Evolutionary conservation across 1,140 invertebrate species (phyloP), one percentile per base, ranked within the genome.

Genomic region (Diploscapter pachys): DNA sequence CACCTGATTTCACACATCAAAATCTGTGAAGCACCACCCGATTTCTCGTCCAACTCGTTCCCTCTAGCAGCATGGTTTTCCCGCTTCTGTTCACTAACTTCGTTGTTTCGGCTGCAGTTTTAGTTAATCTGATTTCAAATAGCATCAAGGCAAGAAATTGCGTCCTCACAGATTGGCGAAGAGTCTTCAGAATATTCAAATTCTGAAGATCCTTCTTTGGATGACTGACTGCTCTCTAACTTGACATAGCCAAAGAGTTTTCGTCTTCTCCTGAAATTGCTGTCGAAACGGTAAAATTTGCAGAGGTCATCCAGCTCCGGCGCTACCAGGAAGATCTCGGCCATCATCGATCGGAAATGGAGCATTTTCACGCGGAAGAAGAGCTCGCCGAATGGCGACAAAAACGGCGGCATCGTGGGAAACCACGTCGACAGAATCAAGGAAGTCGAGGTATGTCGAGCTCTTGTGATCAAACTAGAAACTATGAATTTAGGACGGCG

Each of bases 291-390:
- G 31, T 31, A 31, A 31, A 31, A 59, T 63, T 85, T 84, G 73
- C 72, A 85, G 83, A 71, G 84, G 59, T 81, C 80, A 53, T 82
- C 82, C 8, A 80, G 77, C 4, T 85, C 83, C 52, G 84, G 84
- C 50, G 83, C 83, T n/a, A 85, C 83, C 6, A 68, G 83, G 3
- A 85, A 85, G 70, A 85, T 85, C 59, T 85, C 84, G 9, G 83
- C 83, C 4, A 85, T 85, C 79, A 83, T 85, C 62, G 83, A 85
- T 59, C 71, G 83, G 49, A 85, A 85, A 59, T 68, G 85, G 53
- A 85, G 84, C 72, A 79, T 85, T 57, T 85, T 85, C 78, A 85
- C 84, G 11, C 56, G 83, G 49, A 85, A 85, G 56, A 84, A 84
- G 71, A 83, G 82, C 49, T 79, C 84, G 5, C 84, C 84, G 31